phyloP scores from a whole-genome alignment of 2,888 invertebrate genomes.

The Diplazon laetatorius region DNA sequence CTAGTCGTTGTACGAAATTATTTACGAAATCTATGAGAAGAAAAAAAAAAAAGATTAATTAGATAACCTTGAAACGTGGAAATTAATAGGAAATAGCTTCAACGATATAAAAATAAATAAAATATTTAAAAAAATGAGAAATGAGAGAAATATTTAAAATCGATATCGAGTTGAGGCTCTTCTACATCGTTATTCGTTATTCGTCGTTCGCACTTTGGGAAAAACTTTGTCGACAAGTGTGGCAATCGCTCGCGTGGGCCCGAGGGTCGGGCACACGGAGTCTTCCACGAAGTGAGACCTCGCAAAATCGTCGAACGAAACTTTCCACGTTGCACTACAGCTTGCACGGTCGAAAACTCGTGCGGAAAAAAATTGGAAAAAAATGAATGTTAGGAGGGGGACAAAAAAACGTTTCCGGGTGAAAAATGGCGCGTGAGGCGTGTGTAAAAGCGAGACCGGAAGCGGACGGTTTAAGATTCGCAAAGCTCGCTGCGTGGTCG shows the following conservation, averaged over 20 bases:
- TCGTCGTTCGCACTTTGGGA: neutral
- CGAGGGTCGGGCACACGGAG: neutral
- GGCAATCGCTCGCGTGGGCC: neutral
- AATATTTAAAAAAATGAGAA: neutral
- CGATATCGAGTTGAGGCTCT: too few relatives aligned
- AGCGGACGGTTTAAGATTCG: conserved; percentile 22
- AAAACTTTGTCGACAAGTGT: neutral
- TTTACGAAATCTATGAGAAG: too few relatives aligned
- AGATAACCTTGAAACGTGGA: too few relatives aligned
- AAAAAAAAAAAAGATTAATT: too few relatives aligned
- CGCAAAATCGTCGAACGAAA: neutral
- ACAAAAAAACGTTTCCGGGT: conserved; percentile 40
- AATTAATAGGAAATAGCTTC: neutral
- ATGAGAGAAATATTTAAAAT: too few relatives aligned
- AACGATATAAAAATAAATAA: neutral
- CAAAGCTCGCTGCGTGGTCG: conserved; percentile 4
- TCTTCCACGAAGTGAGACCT: neutral
- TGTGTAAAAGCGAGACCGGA: neutral
- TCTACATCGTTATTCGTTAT: neutral
- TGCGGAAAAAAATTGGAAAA: conserved; percentile 16
- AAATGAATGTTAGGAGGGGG: conserved; percentile 24
- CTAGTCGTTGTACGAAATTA: neutral
- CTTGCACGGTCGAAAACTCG: conserved; percentile 1
- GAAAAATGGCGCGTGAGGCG: conserved; percentile 1
- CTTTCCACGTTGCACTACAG: neutral